A percentile compares a stretch with the other conserved stretches of the same genome.
These are phyloP conservation scores for Eurois occulta DNA, from an alignment of 2,888 invertebrate genomes.

Conservation along the genomic window DNA sequence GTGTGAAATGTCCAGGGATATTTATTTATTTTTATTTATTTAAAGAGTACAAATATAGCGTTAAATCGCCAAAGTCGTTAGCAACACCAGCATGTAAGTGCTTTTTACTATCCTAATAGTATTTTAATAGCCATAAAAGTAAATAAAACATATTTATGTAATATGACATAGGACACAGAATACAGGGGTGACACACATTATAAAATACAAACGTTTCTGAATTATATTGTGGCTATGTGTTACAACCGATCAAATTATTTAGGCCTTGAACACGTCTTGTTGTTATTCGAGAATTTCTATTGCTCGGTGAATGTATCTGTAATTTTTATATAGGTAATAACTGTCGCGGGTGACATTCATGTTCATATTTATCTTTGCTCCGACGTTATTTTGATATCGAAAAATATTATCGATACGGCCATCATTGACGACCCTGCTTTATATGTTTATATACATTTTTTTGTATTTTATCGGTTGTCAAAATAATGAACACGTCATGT, in stretches of 20 bases:
- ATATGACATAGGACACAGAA: constrained; percentile 28
- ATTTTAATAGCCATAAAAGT: constrained; percentile 59
- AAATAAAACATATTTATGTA: constrained; percentile 27
- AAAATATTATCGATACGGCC: constrained; percentile 10
- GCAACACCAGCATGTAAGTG: constrained; percentile 38
- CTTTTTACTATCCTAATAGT: constrained; percentile 58
- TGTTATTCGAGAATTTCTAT: constrained; percentile 31
- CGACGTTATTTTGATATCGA: constrained; percentile 12
- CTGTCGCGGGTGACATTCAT: constrained; percentile 43
- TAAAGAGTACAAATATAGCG: constrained; percentile 32
- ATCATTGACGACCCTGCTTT: neutral
- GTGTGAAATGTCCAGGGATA: too few species aligned
- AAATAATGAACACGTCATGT: neutral
- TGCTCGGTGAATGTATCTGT: constrained; percentile 26
- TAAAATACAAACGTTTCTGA: constrained; percentile 3
- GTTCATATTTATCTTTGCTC: constrained; percentile 26
- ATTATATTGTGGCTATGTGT: constrained; percentile 13
- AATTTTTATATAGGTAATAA: constrained; percentile 48
- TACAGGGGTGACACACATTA: constrained; percentile 13
- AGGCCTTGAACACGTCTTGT: constrained; percentile 37
- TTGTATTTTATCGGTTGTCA: neutral
- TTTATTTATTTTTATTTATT: too few species aligned
- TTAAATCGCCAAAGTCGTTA: constrained; percentile 56
- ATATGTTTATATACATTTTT: neutral
- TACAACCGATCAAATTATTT: constrained; percentile 42